Evolutionary conservation across 2,113 vertebrate species (phyloP), one percentile per base, ranked within the genome.

Genomic region (Leptosomus discolor): DNA sequence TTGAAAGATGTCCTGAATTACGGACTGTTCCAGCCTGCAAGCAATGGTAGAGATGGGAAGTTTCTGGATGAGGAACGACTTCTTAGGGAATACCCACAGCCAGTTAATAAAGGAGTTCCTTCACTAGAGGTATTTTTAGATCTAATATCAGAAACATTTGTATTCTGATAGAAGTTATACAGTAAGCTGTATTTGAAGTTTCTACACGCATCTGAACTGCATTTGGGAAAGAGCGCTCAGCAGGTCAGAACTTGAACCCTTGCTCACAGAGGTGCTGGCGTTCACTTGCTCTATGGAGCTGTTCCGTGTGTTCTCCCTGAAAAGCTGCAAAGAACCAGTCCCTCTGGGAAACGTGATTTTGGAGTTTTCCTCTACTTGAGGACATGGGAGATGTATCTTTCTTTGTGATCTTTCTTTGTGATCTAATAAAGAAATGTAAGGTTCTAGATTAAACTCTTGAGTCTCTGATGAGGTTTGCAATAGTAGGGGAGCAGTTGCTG

Each of bases 1-100:
- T 97, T 99, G 97, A 99, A 99, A 92, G 99, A 99, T 26, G 99
- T 99, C 43, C 98, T 99, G 54, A 99, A 99, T 97, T 99, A 99
- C 6, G 99, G 99, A 12, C 98, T 99, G 15, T 99, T 99, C 97
- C 99, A 99, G 95, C 99, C 99, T 0, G 98, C 99, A 15, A 98
- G 97, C 97, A 97, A 98, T 5, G 99, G 99, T 22, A 97, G 99
- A 12, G 99, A 99, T 2, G 99, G 99, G 12, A 99, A 99, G 93
- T 99, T 99, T 95, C 94, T 99, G 98, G 99, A 99, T 1, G 99
- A 99, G 76, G 99, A 99, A 51, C 97, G 98, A 24, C 97, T 99
- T 26, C 98, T 99, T 11, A 97, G 98, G 32, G 99, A 99, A 94
- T 99, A 99, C 90, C 99, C 99, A 0, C 99, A 99, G 97, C 98